Conservation (phyloP, 1,140 invertebrate genomes). For the Pogonus chalceus region DNA sequence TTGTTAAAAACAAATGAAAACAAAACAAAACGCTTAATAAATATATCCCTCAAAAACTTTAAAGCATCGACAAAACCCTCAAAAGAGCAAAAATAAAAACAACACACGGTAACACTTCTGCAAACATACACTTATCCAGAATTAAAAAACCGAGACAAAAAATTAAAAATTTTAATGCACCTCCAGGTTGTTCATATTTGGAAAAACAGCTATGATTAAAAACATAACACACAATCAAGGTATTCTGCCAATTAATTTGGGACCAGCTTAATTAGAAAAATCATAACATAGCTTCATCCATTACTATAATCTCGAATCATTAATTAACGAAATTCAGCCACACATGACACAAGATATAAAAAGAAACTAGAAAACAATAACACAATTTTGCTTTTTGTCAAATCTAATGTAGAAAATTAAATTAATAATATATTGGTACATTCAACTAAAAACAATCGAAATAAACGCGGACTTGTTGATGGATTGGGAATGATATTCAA, state of each 20-base stretch:
- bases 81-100: no score
- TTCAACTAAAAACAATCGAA: not conserved
- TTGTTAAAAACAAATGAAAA: conserved; percentile 12
- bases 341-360: not conserved
- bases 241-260: not conserved
- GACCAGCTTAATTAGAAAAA: not conserved
- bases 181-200: not conserved
- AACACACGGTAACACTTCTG: not conserved
- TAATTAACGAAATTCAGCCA: not conserved
- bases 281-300: not conserved
- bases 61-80: no score
- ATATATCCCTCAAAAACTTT: no score
- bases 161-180: not conserved
- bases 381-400: not conserved
- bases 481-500: not conserved
- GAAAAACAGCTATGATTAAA: not conserved
- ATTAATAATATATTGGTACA: not conserved
- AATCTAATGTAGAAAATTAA: not conserved
- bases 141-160: not conserved
- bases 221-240: not conserved
- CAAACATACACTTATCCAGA: not conserved
- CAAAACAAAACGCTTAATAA: conserved; percentile 9
- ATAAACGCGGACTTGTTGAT: not conserved
- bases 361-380: not conserved
- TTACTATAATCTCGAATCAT: not conserved